Evolutionary conservation across 1,140 invertebrate species (phyloP).

Genomic region (Trigoniulus corallinus): DNA sequence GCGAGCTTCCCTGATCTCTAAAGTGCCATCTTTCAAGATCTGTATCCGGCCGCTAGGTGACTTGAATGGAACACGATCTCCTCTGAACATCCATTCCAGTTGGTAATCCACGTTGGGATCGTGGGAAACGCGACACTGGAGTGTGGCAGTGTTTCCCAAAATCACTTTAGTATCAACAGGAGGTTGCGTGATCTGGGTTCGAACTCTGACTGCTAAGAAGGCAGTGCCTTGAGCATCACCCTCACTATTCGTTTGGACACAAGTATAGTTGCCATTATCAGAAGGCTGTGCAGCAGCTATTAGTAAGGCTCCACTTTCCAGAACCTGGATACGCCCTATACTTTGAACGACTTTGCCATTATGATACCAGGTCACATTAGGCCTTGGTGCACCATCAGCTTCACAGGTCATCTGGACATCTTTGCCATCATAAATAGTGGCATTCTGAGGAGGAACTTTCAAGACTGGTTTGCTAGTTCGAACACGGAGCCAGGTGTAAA

Average conservation of each 20-base stretch:
- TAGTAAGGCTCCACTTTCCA: slow-evolving; percentile 66
- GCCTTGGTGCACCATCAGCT: slow-evolving; percentile 70
- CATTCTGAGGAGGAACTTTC: slow-evolving; percentile 60
- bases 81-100: slow-evolving; percentile 79
- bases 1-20: slow-evolving; percentile 28
- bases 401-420: slow-evolving; percentile 72
- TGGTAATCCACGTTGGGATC: slow-evolving; percentile 78
- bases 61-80: slow-evolving; percentile 43
- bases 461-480: slow-evolving; percentile 64
- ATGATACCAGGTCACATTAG: slow-evolving; percentile 80
- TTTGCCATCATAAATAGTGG: slow-evolving; percentile 77
- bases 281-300: slow-evolving; percentile 62
- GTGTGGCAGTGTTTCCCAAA: slow-evolving; percentile 69
- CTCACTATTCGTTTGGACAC: slow-evolving; percentile 70
- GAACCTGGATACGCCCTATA: slow-evolving; percentile 51
- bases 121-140: slow-evolving; percentile 85
- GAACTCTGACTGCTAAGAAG: slow-evolving; percentile 61
- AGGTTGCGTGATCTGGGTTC: slow-evolving; percentile 80
- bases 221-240: slow-evolving; percentile 66
- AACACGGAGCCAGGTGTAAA: slow-evolving; percentile 80
- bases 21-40: slow-evolving; percentile 26
- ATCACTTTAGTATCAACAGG: slow-evolving; percentile 76
- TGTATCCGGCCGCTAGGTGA: slow-evolving; percentile 15
- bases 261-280: slow-evolving; percentile 78
- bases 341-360: slow-evolving; percentile 44